Evolutionary conservation across 2,113 vertebrate genomes (phyloP), one percentile per base, ranked within the genome.

Genomic region (Pholis gunnellus): DNA sequence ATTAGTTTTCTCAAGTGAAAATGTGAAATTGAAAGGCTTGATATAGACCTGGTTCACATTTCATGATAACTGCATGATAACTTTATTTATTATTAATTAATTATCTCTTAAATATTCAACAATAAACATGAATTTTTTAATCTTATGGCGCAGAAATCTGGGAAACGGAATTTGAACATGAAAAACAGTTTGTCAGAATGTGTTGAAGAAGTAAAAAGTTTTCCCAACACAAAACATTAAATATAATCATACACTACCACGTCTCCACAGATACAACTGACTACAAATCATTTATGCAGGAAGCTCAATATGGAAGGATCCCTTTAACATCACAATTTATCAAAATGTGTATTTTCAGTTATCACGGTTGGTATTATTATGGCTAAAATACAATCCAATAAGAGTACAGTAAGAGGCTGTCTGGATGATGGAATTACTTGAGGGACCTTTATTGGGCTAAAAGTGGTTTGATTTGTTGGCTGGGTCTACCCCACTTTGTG

Each of bases 1-100:
- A 85, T 88, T 83, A 69, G 44, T 72, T 75, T 48, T 25, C 15
- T 14, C 9, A 17, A 56, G 44, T 63, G n/a, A 72, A 63, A 82
- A 70, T 5, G 46, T 75, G 22, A 61, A 57, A 74, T 72, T 36
- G 6, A 44, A 73, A 82, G 15, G 8, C 1, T 65, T 46, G 25
- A 72, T 56, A 64, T 22, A 18, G 46, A 82, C 17, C 25, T 44
- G 48, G 38, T 40, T 57, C 27, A 36, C 4, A 27, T n/a, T 15
- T 50, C 18, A 56, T 14, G 6, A 42, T 57, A 13, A 74, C 38
- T n/a, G n/a, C n/a, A n/a, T n/a, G n/a, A n/a, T n/a, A n/a, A n/a
- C n/a, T n/a, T n/a, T n/a, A n/a, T n/a, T n/a, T n/a, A n/a, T n/a
- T n/a, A n/a, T 17, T 3, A 10, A 14, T 11, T 42, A 20, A 46